Base-by-base conservation (phyloP, 64 coral and sea anemone genomes). In the Dendronephthya gigantea region DNA sequence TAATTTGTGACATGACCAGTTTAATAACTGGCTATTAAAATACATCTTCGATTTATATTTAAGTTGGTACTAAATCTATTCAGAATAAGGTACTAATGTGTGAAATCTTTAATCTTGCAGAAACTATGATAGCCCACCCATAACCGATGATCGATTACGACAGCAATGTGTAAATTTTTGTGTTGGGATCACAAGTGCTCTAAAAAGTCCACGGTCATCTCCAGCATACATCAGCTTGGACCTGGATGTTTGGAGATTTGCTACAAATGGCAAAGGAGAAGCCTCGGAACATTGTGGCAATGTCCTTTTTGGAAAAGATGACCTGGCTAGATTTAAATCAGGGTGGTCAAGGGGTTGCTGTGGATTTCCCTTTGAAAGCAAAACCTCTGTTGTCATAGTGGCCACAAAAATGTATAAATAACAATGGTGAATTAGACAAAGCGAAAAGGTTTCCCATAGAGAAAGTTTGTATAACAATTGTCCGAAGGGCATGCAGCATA, bases 351-450 rank as follows among this genome's bases (percentile, higher is more conserved):
- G 48, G 48, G 16, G 48, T 50, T 50, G 48, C 48, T 50, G 48
- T 50, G 48, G 66, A 70, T n/a, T 70, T 70, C 29, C 66, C 66
- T 31, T 70, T 70, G 25, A 70, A 70, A 31, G 66, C 66, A 70
- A 70, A 6, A n/a, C 66, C 66, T 8, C 9, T 70, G 8, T 70
- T 70, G 66, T 70, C 66, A 25, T 70, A n/a, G 66, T 70, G 9
- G 25, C 66, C 66, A 19, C 17, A 70, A 70, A 31, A 25, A n/a
- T 70, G 25, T 70, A n/a, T 70, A 6, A 9, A 9, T 9, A n/a
- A 31, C 17, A 70, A 70, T 70, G 66, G 66, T 25, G 25, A 31
- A 8, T 8, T 31, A 25, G 29, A 7, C 29, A 25, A 25, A 70
- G 66, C 8, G 29, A 70, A 70, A 70, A 70, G 66, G 25, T 70